Evolutionary conservation across 2,797 vertebrate species (phyloP).

Genomic region (Miichthys miiuy): DNA sequence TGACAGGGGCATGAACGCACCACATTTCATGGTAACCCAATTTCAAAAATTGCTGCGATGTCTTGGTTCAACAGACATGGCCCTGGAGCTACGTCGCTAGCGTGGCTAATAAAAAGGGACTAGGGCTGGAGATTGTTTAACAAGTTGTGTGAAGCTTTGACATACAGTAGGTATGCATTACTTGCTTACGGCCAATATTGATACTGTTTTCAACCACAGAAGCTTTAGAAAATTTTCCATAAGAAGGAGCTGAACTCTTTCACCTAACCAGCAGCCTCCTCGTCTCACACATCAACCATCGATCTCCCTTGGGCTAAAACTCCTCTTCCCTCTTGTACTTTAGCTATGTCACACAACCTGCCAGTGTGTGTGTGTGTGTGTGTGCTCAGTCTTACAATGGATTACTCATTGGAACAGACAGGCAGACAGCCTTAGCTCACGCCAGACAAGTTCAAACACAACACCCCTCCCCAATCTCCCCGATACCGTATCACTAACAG

Average conservation of each 20-base stretch:
- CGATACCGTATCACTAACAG: conserved; percentile 59
- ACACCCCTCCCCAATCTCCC: conserved; percentile 1
- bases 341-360: conserved; percentile 56
- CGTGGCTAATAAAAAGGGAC: not conserved
- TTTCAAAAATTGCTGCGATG: not conserved
- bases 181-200: conserved; percentile 4
- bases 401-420: conserved; percentile 81
- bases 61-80: not conserved
- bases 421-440: conserved; percentile 65
- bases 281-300: conserved; percentile 43
- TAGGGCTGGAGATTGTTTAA: not conserved
- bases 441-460: conserved; percentile 82
- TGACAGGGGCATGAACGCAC: not conserved
- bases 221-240: conserved; percentile 16
- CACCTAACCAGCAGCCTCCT: conserved; percentile 34
- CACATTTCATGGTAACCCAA: not conserved
- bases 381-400: conserved; percentile 69
- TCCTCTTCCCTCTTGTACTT: conserved; percentile 46
- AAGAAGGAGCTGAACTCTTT: conserved; percentile 33
- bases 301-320: conserved; percentile 59
- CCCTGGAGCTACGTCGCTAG: not conserved
- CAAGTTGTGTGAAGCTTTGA: not conserved
- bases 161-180: not conserved
- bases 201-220: conserved; percentile 22
- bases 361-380: conserved; percentile 34